Evolutionary conservation across 2,797 vertebrate genomes (phyloP).

Genomic region (Acropternis orthonyx): DNA sequence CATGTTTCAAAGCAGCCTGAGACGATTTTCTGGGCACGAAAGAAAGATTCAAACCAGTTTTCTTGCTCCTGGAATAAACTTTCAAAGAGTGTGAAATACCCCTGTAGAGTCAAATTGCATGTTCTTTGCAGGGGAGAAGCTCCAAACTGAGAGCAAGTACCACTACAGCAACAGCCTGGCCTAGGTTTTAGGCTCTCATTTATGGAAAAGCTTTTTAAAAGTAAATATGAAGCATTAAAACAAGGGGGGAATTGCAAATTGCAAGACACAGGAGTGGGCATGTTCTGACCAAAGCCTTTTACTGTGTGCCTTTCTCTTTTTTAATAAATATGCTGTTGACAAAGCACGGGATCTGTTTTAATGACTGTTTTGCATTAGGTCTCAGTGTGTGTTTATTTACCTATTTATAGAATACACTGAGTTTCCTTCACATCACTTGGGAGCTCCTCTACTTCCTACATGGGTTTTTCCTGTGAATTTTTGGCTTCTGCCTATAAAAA

Average conservation of each 20-base stretch:
- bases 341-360: not conserved
- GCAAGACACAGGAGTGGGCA: not conserved
- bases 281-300: not conserved
- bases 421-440: not conserved
- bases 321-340: not conserved
- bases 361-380: not conserved
- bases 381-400: not conserved
- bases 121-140: not conserved
- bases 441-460: not conserved
- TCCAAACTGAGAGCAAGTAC: not conserved
- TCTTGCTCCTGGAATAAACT: not conserved
- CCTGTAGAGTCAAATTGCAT: rapidly evolving
- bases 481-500: not conserved
- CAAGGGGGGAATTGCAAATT: not conserved
- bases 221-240: not conserved
- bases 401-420: not conserved
- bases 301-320: not conserved
- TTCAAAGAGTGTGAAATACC: not conserved
- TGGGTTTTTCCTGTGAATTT: not conserved
- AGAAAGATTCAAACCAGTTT: not conserved
- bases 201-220: not conserved
- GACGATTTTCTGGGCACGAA: not conserved
- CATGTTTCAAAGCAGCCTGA: not conserved
- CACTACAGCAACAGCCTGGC: not conserved
- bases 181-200: not conserved